Evolutionary conservation across 2,113 vertebrate genomes (phyloP), one percentile per base, ranked within the genome.

Genomic region (Aegithalos caudatus): DNA sequence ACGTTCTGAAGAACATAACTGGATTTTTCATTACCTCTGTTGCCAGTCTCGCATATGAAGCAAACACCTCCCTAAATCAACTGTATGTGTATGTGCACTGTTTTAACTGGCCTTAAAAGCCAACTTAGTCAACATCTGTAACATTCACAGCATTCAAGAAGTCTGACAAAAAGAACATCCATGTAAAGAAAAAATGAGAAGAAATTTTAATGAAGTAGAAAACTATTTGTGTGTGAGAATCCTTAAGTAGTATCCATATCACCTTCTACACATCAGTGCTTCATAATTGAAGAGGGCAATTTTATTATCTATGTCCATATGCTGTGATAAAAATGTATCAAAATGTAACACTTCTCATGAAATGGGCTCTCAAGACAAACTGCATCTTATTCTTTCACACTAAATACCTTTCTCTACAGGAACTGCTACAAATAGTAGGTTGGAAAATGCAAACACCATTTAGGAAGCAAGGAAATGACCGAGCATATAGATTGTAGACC

Each of bases 241-340:
- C 18, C 77, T 73, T 65, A 42, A 29, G 14, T 62, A 82, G 6
- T 7, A 56, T 10, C 11, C 28, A 4, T 9, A 54, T 15, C 16
- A 54, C 23, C 19, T 40, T 40, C 14, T 23, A 77, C 8, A 33
- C 3, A 60, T 5, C 19, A 47, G 3, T 2, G 27, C 12, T 47
- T 86, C 47, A 7, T 9, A 73, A 69, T 3, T 57, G 21, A 71
- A 69, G 7, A 65, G 6, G 21, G 23, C 61, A 56, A 62, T 19
- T n/a, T 48, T 10, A 61, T 8, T 51, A 29, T 29, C 18, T 17
- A 24, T 2, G 18, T 58, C 47, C 1, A 1, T 23, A 56, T 1
- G 6, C 31, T 50, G 45, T 1, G 2, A 48, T 20, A 65, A 82
- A 70, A 73, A 73, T 11, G 3, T 12, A 58, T 24, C 15, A 50